Conservation (phyloP, 2,888 invertebrate species). For the Synanthedon vespiformis region DNA sequence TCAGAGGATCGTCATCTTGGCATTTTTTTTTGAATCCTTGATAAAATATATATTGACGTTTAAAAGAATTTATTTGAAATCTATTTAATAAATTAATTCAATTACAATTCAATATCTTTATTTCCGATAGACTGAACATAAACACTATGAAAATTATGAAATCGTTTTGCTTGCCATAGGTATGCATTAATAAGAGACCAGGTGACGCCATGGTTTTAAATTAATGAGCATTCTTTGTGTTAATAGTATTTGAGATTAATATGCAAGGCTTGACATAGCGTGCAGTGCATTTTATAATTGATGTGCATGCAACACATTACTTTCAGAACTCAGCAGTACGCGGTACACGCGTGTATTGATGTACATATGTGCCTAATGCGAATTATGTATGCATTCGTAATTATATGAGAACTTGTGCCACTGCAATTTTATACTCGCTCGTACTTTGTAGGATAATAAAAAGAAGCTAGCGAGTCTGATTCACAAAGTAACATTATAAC, state of each 20-base stretch:
- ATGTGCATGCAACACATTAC: not conserved
- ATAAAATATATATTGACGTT: too few relatives aligned
- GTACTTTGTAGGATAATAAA: not conserved
- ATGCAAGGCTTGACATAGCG: constrained; percentile 44
- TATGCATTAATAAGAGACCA: too few relatives aligned
- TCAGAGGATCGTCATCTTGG: too few relatives aligned
- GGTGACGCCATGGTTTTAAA: not conserved
- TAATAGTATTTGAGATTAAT: constrained; percentile 17
- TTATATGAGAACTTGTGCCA: not conserved
- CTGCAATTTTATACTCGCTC: not conserved
- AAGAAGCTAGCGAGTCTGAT: not conserved
- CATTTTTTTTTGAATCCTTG: too few relatives aligned
- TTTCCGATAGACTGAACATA: too few relatives aligned
- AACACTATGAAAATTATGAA: too few relatives aligned
- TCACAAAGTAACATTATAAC: not conserved
- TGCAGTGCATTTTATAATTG: not conserved
- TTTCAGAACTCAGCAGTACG: not conserved
- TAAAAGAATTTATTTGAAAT: too few relatives aligned
- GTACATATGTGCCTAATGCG: not conserved
- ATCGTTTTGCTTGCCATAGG: too few relatives aligned
- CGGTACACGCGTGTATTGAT: not conserved
- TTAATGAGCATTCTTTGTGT: not conserved
- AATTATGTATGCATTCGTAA: not conserved
- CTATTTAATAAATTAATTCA: too few relatives aligned
- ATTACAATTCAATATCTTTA: too few relatives aligned